Evolutionary conservation across 2,113 vertebrate genomes (phyloP), one percentile per base, ranked within the genome.

Genomic region (Nicator chloris): DNA sequence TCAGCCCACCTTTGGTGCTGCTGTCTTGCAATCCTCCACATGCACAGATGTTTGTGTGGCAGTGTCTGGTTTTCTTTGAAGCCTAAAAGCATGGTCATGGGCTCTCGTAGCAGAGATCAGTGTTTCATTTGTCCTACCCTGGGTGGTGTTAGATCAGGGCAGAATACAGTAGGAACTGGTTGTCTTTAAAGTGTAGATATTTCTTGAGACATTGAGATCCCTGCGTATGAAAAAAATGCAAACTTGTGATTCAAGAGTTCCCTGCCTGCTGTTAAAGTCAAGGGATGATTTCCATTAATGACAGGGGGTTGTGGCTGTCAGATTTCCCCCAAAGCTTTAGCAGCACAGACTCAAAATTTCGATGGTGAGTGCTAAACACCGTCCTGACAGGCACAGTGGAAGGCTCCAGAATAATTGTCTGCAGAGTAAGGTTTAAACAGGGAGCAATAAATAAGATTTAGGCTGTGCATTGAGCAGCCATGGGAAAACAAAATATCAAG

Each of bases 81-180:
- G 21, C 6, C 3, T 42, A 5, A 45, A 13, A 78, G 4, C 0
- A 0, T 81, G 39, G 5, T 44, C 31, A 23, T 27, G 27, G 24
- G 26, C 39, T 90, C 42, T 15, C 16, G 13, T 11, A 30, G 26
- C 40, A 51, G 27, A 44, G 30, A 26, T 59, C 33, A 13, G 22
- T 6, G 6, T 82, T 95, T 79, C 14, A 30, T 64, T 68, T 87
- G 19, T 57, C 81, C 37, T 56, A 4, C 40, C 64, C n/a, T 31
- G 10, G 15, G 13, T 45, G 45, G 42, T 20, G 18, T 60, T 57
- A 53, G 57, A 64, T 60, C 50, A 35, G 15, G 21, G n/a, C 54
- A 88, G 54, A 82, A 16, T 27, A 2, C 15, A 28, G 11, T 14
- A 56, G 17, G 61, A 64, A 18, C 3, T 51, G 22, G 7, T 87